A percentile compares a stretch with the other conserved stretches of the same genome.
Conservation (phyloP, 2,888 invertebrate species). For the Caenorhabditis imperialis region DNA sequence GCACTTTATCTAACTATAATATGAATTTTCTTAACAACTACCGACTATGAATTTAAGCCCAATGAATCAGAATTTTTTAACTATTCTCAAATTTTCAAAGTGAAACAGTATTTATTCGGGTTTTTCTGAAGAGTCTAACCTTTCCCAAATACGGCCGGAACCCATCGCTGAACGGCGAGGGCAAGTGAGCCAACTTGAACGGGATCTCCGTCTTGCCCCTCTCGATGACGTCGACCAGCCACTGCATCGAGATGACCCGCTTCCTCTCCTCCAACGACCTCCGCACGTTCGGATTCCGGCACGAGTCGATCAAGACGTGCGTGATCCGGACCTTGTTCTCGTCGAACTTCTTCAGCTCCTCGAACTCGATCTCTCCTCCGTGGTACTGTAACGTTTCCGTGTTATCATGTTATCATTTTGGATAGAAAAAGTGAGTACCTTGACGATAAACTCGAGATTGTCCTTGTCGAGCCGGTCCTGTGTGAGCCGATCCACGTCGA, state of each 20-base stretch:
- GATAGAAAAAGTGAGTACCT: slow-evolving; percentile 2
- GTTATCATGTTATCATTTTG: too few species aligned
- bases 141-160: slow-evolving; percentile 79
- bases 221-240: slow-evolving; percentile 91
- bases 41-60: background rate
- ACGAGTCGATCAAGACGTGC: slow-evolving; percentile 47
- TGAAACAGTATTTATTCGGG: background rate
- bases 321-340: slow-evolving; percentile 19
- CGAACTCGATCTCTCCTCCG: slow-evolving; percentile 65
- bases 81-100: background rate
- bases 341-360: slow-evolving; percentile 13
- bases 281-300: slow-evolving; percentile 22
- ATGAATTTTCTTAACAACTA: background rate
- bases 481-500: slow-evolving; percentile 56
- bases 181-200: slow-evolving; percentile 93
- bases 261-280: slow-evolving; percentile 75
- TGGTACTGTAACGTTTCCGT: slow-evolving; percentile 27
- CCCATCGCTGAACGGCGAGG: slow-evolving; percentile 79
- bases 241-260: slow-evolving; percentile 87
- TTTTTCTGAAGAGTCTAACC: slow-evolving; percentile 70
- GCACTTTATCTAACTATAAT: too few species aligned
- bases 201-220: slow-evolving; percentile 91
- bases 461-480: slow-evolving; percentile 51
- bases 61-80: slow-evolving; percentile 2
- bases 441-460: slow-evolving; percentile 44